Evolutionary conservation across 2,888 invertebrate genomes (phyloP), one percentile per base, ranked within the genome.

Genomic region (Ferrisia virgata): DNA sequence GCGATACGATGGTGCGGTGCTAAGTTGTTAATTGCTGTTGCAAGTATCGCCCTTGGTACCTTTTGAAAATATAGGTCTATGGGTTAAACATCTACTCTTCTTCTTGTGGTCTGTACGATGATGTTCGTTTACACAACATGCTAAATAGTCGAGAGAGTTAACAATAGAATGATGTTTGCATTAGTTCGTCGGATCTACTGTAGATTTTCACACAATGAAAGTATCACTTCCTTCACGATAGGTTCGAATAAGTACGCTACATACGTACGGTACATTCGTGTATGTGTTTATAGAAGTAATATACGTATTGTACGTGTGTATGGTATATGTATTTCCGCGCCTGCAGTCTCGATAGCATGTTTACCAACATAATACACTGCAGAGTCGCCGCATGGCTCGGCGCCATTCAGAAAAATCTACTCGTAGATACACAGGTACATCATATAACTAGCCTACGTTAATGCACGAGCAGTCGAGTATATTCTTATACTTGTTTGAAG

Each of bases 21-120:
- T 64, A 64, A 64, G 64, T 64, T 64, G 28, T 64, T 64, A 64
- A 64, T 64, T 64, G 64, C 64, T 64, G 28, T 64, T 64, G 64
- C 28, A 28, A 64, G 64, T 64, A 64, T 64, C 64, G 64, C 64
- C 64, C 64, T 64, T 64, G 64, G 64, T 64, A 64, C 64, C 28
- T 64, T 64, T 64, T 13, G 28, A 64, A 28, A 64, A 64, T 8
- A 39, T 64, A 64, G 64, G 64, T 64, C 64, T 64, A 64, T 64
- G 64, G 64, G 64, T 64, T 64, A 64, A 64, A 28, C 64, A 64
- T 64, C 64, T 39, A 5, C 5, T 64, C 64, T 53, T 47, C 47
- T 47, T 22, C 53, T 53, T 53, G 22, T 53, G 53, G 53, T 53
- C 53, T 18, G 22, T 53, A 8, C 15, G 15, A n/a, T 53, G 64